Conservation (phyloP, 92 coral and sea anemone species). For the Palythoa heliodiscus region DNA sequence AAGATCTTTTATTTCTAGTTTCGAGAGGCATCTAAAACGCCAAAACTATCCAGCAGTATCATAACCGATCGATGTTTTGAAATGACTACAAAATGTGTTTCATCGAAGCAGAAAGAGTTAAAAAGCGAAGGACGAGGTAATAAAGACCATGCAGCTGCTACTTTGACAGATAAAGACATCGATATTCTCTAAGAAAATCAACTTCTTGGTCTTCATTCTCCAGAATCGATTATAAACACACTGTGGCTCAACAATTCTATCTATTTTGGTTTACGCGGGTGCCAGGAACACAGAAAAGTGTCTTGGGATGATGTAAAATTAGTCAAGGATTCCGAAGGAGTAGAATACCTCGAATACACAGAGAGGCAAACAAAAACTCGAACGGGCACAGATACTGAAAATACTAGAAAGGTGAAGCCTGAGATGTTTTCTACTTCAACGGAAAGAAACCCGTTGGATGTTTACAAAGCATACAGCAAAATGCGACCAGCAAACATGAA, state of each 20-base stretch:
- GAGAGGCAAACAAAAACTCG: constrained; percentile 47
- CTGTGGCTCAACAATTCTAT: neutral
- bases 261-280: neutral
- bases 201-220: neutral
- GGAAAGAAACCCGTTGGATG: constrained; percentile 65
- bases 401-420: constrained; percentile 37
- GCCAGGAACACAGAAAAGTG: too few relatives aligned
- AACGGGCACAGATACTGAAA: constrained; percentile 33
- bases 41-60: neutral
- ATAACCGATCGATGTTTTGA: neutral
- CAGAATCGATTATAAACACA: neutral
- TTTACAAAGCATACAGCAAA: constrained; percentile 55
- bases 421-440: constrained; percentile 21
- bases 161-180: neutral
- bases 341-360: neutral
- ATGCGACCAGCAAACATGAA: constrained; percentile 60
- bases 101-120: too few relatives aligned
- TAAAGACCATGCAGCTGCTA: neutral
- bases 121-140: too few relatives aligned
- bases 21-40: neutral
- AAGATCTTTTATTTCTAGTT: neutral
- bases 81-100: neutral
- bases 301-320: neutral
- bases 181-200: neutral
- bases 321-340: neutral